Base-by-base conservation (phyloP, 1,140 invertebrate genomes). In the Conopomorpha cramerella region DNA sequence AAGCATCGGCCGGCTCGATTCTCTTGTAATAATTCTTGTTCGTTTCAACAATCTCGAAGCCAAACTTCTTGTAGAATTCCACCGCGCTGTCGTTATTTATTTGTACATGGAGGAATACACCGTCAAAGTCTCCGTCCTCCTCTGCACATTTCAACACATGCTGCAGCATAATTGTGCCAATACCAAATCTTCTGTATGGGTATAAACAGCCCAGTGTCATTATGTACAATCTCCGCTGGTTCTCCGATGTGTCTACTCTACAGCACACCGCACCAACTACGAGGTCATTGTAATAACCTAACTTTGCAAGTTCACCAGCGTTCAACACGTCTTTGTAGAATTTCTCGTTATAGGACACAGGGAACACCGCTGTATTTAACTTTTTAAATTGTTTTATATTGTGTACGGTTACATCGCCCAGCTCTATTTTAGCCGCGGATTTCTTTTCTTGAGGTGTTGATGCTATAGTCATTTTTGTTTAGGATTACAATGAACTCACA, bases 251-350 rank as follows among this genome's bases (percentile, higher is more conserved):
- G 72, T 99, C 96, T 55, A 98, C 89, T 55, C 98, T 86, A 81
- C 97, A 99, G 77, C 97, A 99, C 30, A 99, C 97, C 34, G 95
- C 98, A 41, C 98, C 98, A 39, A 99, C 89, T 40, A 99, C 95
- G 60, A 99, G 96, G 66, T 99, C 97, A 84, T 99, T 99, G 78
- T 98, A 99, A 81, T 98, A 99, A 3, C 96, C 98, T 64, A 99
- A 81, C 83, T 98, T 98, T 2, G 96, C 96, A 41, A 99, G 80
- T 80, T 99, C 95, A 42, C 96, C 96, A 47, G 93, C 92, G 71
- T 97, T 93, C 51, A 98, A 76, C n/a, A 99, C 95, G 82, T 99
- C 97, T 80, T 98, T 97, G 72, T 99, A 99, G 79, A 99, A 99
- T 81, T 99, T 99, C 68, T 99, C 96, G 81, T 99, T 99, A 76